Percentiles rank a stretch among this genome's conserved stretches.
These are phyloP conservation scores for Drosophila cognata DNA, from an alignment of 2,888 invertebrate species.

Conservation along the genomic window DNA sequence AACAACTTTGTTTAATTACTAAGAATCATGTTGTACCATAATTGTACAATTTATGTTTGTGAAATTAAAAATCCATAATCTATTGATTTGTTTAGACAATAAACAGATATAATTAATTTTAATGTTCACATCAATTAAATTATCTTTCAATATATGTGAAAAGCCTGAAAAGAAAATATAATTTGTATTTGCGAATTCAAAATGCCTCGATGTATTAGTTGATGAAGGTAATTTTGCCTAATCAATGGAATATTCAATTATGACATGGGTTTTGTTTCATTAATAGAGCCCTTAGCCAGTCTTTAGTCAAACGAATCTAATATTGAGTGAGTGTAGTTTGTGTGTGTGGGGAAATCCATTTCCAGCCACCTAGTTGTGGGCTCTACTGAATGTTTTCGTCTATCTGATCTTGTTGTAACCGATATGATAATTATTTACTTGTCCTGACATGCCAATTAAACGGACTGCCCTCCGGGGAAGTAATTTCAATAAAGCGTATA, in stretches of 20 bases:
- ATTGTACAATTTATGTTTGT: not conserved
- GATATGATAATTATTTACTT: conserved; percentile 74
- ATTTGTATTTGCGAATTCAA: not conserved
- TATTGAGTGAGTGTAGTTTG: not conserved
- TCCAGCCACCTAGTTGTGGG: conserved; percentile 3
- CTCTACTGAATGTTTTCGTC: conserved; percentile 3
- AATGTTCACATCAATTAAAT: not conserved
- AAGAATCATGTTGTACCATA: not conserved
- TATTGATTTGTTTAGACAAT: not conserved
- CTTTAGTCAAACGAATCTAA: not conserved
- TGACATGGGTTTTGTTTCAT: not conserved
- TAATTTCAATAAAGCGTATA: conserved; percentile 47
- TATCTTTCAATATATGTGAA: not conserved
- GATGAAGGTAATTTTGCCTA: not conserved
- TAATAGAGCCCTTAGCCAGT: not conserved
- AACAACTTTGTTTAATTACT: not conserved
- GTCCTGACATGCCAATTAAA: conserved; percentile 56
- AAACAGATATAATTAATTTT: not conserved
- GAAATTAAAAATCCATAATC: not conserved
- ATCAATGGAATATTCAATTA: not conserved
- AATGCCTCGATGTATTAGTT: no score
- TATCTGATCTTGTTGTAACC: conserved; percentile 44
- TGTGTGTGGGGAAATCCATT: not conserved
- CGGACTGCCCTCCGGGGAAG: conserved; percentile 21
- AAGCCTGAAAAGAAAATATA: not conserved